Base-by-base conservation (phyloP, 1,140 invertebrate genomes). In the Colletes gigas region DNA sequence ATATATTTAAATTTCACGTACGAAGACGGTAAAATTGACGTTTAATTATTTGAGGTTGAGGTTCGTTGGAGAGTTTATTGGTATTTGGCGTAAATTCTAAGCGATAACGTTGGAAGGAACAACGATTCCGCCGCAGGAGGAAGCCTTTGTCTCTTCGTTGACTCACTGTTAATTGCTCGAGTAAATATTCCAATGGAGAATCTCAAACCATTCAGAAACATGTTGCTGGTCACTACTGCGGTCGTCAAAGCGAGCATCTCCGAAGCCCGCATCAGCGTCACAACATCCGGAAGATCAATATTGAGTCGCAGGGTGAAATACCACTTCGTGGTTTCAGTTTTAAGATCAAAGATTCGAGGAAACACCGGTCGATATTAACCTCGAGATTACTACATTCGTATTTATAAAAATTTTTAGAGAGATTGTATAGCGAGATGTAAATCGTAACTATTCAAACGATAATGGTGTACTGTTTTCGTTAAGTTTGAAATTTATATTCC, bases 281-380 rank as follows among this genome's bases (percentile, higher is more conserved):
- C 72, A 41, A 66, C 62, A 17, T 41, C n/a, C 21, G 54, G 68
- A 60, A 68, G 78, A 68, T 75, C 78, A 80, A 80, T 80, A 80
- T 74, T 68, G 71, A 75, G 68, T 80, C 10, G 44, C 8, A 44
- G 5, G 50, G 44, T 9, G 9, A 9, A 47, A 9, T 4, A 47
- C 44, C 9, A 0, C 44, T 47, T 9, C 9, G 9, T 47, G 44
- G 44, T 47, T 9, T 47, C 9, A 6, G 44, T 47, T 47, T 47
- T 47, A 9, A 47, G 44, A 47, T 47, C 6, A 9, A 0, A 5
- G 44, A 9, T 8, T 47, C 44, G 6, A 6, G 0, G 44, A 6
- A 47, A 47, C 44, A 30, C n/a, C 8, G 44, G 44, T 47, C 9
- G 9, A 6, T 9, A 47, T 8, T 6, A 47, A 47, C 9, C 9